These are phyloP conservation scores for Cantharis nigra DNA, from an alignment of 2,888 invertebrate genomes.

Conservation along the genomic window DNA sequence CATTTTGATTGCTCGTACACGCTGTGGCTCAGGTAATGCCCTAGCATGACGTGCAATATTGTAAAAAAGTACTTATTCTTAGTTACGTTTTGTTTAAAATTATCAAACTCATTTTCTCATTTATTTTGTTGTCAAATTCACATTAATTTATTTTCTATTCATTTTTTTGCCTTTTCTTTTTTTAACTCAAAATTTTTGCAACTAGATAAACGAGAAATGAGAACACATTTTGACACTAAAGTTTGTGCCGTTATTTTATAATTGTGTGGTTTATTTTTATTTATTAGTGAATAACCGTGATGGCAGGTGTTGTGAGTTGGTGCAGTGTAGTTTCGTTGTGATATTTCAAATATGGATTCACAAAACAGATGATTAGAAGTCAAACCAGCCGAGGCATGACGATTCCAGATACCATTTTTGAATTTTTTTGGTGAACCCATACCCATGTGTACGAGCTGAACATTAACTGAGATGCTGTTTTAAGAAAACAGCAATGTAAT, in stretches of 20 bases:
- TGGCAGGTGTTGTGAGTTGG: not conserved
- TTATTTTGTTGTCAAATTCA: slow-evolving; percentile 7
- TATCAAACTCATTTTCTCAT: slow-evolving; percentile 16
- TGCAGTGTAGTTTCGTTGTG: not conserved
- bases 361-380: not conserved
- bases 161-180: not conserved
- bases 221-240: not conserved
- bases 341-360: too few relatives aligned
- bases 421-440: not conserved
- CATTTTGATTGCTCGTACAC: slow-evolving; percentile 50
- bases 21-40: slow-evolving; percentile 53
- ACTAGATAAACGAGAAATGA: slow-evolving; percentile 13
- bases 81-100: slow-evolving; percentile 47
- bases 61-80: slow-evolving; percentile 37
- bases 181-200: slow-evolving; percentile 5
- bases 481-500: not conserved
- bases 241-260: not conserved
- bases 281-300: not conserved
- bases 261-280: not conserved
- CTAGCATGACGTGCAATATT: slow-evolving; percentile 52
- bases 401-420: not conserved
- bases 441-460: not conserved
- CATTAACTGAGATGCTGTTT: not conserved
- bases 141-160: not conserved
- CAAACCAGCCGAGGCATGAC: not conserved